These are phyloP conservation scores for Lepas anatifera DNA, from an alignment of 2,888 invertebrate species.

Conservation along the genomic window DNA sequence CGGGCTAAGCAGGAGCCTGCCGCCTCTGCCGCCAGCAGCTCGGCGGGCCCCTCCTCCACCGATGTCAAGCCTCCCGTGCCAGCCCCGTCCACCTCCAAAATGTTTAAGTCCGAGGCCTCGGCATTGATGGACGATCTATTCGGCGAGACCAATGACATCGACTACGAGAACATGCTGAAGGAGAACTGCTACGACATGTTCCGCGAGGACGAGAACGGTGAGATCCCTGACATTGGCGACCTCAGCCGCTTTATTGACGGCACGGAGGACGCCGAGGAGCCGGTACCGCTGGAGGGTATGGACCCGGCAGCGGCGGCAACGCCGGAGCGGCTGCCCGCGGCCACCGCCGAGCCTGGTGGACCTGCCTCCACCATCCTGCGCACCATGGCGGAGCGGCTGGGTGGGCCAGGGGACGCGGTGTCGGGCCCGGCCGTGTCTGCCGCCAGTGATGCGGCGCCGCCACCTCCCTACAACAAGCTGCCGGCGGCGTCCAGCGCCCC, in stretches of 20 bases:
- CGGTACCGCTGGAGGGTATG: not conserved
- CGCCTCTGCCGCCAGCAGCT: not conserved
- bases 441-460: not conserved
- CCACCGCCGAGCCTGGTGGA: not conserved
- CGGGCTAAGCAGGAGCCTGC: not conserved
- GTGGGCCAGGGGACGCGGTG: not conserved
- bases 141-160: conserved; percentile 11
- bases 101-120: not conserved
- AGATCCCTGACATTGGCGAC: conserved; percentile 10
- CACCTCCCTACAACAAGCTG: too few relatives aligned
- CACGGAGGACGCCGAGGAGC: not conserved
- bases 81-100: not conserved
- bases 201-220: not conserved
- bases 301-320: too few relatives aligned
- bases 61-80: not conserved
- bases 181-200: not conserved
- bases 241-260: conserved; percentile 3
- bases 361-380: not conserved
- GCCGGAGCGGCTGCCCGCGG: not conserved
- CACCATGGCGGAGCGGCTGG: conserved; percentile 2
- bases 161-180: conserved; percentile 2
- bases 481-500: not conserved
- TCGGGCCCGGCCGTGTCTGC: not conserved
- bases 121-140: conserved; percentile 1
- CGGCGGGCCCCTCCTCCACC: not conserved